These are phyloP conservation scores for Hucho hucho DNA, from an alignment of 2,113 vertebrate species.

Conservation along the genomic window DNA sequence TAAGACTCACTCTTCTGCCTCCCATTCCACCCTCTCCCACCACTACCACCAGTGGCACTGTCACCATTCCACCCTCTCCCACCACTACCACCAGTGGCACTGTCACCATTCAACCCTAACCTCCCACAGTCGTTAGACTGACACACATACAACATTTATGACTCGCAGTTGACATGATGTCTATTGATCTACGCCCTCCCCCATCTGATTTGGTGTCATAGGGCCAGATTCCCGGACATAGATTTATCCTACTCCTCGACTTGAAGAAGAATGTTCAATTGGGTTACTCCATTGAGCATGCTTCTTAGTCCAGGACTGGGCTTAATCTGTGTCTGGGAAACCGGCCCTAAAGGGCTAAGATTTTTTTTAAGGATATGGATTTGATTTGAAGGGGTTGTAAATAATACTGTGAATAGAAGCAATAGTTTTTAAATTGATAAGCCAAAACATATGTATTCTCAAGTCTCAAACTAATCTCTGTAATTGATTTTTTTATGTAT, in stretches of 20 bases:
- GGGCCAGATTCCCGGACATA: not conserved
- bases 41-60: slow-evolving; percentile 35
- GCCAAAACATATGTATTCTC: not conserved
- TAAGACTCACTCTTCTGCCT: not conserved
- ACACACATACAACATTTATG: slow-evolving; percentile 51
- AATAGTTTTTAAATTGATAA: not conserved
- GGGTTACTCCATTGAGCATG: not conserved
- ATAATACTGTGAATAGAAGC: not conserved
- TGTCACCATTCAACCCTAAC: slow-evolving; percentile 60
- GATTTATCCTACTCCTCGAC: too few relatives aligned
- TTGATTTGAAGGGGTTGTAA: not conserved
- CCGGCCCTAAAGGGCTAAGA: too few relatives aligned
- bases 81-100: slow-evolving; percentile 28
- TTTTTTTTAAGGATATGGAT: too few relatives aligned
- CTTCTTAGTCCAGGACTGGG: not conserved
- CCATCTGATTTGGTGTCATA: slow-evolving; percentile 53
- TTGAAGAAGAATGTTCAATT: not conserved
- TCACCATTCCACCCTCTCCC: slow-evolving; percentile 12
- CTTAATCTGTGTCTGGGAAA: too few relatives aligned
- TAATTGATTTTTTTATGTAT: not conserved
- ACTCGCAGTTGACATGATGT: slow-evolving; percentile 61
- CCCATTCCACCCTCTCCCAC: not conserved
- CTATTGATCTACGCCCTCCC: slow-evolving; percentile 45
- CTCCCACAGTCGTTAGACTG: slow-evolving; percentile 58
- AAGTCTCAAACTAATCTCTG: slow-evolving; percentile 21